These are phyloP conservation scores for Lytechinus variegatus DNA, from an alignment of 35 echinoderm and acorn worm species.

Conservation along the genomic window DNA sequence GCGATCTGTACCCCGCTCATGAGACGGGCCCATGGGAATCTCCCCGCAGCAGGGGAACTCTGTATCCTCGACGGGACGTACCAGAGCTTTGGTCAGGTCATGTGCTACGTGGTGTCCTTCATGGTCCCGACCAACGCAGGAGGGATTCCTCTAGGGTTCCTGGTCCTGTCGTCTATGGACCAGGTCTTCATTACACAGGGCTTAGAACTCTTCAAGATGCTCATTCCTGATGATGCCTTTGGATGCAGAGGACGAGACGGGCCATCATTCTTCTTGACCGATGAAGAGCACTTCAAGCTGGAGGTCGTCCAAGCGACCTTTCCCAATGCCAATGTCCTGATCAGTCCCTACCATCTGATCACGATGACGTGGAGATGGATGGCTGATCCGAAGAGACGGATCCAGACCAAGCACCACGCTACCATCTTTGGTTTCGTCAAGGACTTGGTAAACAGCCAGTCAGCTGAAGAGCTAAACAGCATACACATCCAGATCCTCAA, in stretches of 20 bases:
- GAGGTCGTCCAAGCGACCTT: conserved; percentile 33
- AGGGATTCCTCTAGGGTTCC: conserved; percentile 43
- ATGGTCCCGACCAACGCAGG: conserved; percentile 41
- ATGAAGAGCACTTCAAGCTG: conserved; percentile 29
- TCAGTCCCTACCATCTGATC: conserved; percentile 35
- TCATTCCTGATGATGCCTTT: conserved; percentile 26
- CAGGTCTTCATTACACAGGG: conserved; percentile 46
- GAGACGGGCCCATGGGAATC: conserved; percentile 7
- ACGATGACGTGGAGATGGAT: conserved; percentile 26
- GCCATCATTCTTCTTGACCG: neutral
- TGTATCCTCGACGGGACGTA: conserved; percentile 27
- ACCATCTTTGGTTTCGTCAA: neutral
- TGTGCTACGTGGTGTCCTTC: conserved; percentile 46
- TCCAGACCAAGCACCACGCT: neutral
- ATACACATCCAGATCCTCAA: conserved; percentile 10
- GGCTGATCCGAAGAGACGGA: conserved; percentile 24
- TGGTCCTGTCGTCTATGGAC: conserved; percentile 45
- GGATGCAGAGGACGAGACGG: conserved; percentile 23
- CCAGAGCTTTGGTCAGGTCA: conserved; percentile 46
- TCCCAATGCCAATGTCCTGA: conserved; percentile 16
- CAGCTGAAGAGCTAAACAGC: conserved; percentile 21
- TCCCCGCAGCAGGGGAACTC: neutral
- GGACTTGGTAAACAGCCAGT: conserved; percentile 8
- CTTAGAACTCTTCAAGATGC: conserved; percentile 52
- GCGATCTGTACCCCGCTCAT: conserved; percentile 36